These are phyloP conservation scores for Pantherophis guttatus DNA, from an alignment of 2,113 vertebrate species.

Conservation along the genomic window DNA sequence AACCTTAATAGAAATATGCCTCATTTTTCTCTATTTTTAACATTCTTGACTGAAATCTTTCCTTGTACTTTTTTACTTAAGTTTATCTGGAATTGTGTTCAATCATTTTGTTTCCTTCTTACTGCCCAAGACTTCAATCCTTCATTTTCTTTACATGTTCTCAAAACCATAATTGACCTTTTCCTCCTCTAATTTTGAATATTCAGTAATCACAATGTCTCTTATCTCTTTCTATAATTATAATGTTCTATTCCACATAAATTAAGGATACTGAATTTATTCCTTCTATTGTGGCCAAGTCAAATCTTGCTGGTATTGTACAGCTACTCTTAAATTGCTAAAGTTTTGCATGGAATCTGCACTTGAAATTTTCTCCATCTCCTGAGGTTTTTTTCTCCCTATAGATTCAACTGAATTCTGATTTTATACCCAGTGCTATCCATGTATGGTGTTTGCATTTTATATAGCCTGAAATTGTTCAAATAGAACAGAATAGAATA, in stretches of 20 bases:
- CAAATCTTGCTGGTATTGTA: not conserved
- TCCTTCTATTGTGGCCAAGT: not conserved
- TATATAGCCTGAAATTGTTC: not conserved
- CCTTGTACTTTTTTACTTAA: not conserved
- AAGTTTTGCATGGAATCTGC: not conserved
- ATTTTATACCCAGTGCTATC: not conserved
- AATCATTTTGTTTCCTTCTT: not conserved
- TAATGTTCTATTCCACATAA: not conserved
- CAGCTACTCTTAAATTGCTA: not conserved
- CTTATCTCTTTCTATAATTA: not conserved
- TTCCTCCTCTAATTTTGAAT: not conserved
- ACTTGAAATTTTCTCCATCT: not conserved
- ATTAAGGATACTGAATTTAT: not conserved
- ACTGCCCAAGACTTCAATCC: not conserved
- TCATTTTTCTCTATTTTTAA: not conserved
- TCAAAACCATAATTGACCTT: not conserved
- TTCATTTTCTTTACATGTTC: not conserved
- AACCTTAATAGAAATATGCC: not conserved
- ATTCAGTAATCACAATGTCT: not conserved
- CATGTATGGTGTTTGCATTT: not conserved
- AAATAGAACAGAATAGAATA: no score
- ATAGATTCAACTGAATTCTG: not conserved
- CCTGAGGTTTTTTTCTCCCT: accelerated
- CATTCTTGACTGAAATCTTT: not conserved
- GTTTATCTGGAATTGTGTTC: not conserved